Evolutionary conservation across 2,797 vertebrate species (phyloP).

Genomic region (Centroberyx gerrardi): DNA sequence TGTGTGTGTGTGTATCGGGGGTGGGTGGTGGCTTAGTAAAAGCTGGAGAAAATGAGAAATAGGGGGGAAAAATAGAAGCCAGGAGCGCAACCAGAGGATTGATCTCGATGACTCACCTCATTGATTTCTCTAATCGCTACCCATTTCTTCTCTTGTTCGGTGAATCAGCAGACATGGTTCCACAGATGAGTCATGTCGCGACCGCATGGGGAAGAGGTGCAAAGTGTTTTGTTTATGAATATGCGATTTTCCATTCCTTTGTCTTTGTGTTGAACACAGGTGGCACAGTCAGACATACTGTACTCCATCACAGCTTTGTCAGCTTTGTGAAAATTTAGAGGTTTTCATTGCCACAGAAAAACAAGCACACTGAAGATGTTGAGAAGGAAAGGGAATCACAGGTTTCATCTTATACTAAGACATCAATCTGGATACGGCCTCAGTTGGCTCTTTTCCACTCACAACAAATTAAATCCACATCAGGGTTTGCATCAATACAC

Average conservation of each 20-base stretch:
- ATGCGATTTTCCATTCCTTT: neutral
- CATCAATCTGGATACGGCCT: neutral
- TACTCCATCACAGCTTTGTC: neutral
- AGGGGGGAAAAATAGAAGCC: conserved; percentile 49
- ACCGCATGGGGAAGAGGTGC: neutral
- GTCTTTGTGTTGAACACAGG: neutral
- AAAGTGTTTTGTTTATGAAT: conserved; percentile 33
- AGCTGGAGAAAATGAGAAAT: conserved; percentile 12
- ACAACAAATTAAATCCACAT: neutral
- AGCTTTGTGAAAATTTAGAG: neutral
- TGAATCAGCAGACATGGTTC: conserved; percentile 53
- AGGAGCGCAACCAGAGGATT: conserved; percentile 55
- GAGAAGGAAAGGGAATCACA: neutral
- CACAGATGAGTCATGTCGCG: conserved; percentile 44
- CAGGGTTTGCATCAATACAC: neutral
- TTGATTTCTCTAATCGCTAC: conserved; percentile 66
- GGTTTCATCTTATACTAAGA: neutral
- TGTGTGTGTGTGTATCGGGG: conserved; percentile 3
- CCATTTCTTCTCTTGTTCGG: conserved; percentile 66
- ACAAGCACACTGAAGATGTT: neutral
- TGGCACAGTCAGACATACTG: neutral
- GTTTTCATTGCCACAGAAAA: neutral
- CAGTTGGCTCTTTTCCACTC: neutral
- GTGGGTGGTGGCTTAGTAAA: neutral
- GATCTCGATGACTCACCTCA: conserved; percentile 67